A percentile compares a stretch with the other conserved stretches of the same genome.
Evolutionary conservation across 2,113 vertebrate species (phyloP).

Genomic region (Zingel zingel): DNA sequence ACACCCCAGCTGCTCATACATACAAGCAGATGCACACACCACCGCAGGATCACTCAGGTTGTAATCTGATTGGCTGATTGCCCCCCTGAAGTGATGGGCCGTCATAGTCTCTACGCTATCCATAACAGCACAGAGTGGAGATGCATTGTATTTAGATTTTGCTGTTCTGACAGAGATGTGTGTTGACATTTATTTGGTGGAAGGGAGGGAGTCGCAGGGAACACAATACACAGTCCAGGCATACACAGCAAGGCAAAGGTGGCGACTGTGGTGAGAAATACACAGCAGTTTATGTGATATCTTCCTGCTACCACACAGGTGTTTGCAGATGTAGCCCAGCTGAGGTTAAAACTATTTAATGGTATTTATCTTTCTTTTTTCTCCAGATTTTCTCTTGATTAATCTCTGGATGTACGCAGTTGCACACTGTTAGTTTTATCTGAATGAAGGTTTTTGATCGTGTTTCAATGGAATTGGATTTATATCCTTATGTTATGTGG

Average conservation of each 20-base stretch:
- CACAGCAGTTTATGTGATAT: background rate
- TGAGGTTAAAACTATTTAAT: background rate
- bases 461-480: background rate
- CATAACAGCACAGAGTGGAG: background rate
- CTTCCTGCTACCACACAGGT: background rate
- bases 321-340: background rate
- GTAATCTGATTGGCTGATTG: slow-evolving; percentile 47
- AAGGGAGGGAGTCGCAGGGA: background rate
- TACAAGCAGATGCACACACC: slow-evolving; percentile 46
- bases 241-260: background rate
- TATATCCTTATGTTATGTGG: background rate
- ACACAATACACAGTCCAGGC: slow-evolving; percentile 4
- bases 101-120: slow-evolving; percentile 11
- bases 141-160: slow-evolving; percentile 6
- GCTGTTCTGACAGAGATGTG: slow-evolving; percentile 31
- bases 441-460: background rate
- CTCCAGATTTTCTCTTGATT: background rate
- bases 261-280: slow-evolving; percentile 1
- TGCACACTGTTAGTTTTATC: background rate
- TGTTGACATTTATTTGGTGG: slow-evolving; percentile 42
- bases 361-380: background rate
- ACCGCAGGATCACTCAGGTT: slow-evolving; percentile 39
- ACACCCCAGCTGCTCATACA: slow-evolving; percentile 55
- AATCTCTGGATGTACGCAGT: background rate
- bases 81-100: slow-evolving; percentile 27